Evolutionary conservation across 2,113 vertebrate species (phyloP), one percentile per base, ranked within the genome.

Genomic region (Miniopterus natalensis): DNA sequence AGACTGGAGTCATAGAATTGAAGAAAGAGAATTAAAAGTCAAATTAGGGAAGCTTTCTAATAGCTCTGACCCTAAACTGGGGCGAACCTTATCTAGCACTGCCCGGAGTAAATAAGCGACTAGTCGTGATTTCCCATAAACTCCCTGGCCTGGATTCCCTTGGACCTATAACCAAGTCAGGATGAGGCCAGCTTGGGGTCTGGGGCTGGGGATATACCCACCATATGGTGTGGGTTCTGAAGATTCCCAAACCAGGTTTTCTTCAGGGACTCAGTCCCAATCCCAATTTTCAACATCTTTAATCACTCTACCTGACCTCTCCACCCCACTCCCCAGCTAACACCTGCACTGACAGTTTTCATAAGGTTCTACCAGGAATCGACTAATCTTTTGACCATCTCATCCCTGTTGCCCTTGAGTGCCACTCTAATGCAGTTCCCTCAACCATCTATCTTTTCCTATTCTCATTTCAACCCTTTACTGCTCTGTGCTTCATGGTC

Each of bases 161-260:
- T 77, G 61, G 53, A 18, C 78, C 78, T 94, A 66, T 84, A 84
- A 84, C 57, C 66, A 71, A 53, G 55, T 6, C 53, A 89, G 47
- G 70, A 3, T 80, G 59, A 92, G 47, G 74, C 20, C 31, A 71
- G 29, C 18, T 79, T 90, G 81, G 92, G 17, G 36, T 78, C 55
- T 93, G 66, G 25, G 49, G 42, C 61, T 77, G 49, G 80, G 31
- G 84, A 21, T 92, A 80, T 2, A n/a, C 2, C 36, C n/a, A 90
- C 45, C 10, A 47, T 11, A 14, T 23, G 45, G 27, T 53, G 1
- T 77, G 51, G 83, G 59, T 96, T 31, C 27, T 77, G 6, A 85
- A 91, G 84, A 61, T 80, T 90, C 47, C 36, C 65, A 63, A 79
- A 75, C 29, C 27, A 79, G 49, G 23, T 49, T 94, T 95, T 94